Conservation (phyloP, 2,888 invertebrate species). For the Pecten maximus region DNA sequence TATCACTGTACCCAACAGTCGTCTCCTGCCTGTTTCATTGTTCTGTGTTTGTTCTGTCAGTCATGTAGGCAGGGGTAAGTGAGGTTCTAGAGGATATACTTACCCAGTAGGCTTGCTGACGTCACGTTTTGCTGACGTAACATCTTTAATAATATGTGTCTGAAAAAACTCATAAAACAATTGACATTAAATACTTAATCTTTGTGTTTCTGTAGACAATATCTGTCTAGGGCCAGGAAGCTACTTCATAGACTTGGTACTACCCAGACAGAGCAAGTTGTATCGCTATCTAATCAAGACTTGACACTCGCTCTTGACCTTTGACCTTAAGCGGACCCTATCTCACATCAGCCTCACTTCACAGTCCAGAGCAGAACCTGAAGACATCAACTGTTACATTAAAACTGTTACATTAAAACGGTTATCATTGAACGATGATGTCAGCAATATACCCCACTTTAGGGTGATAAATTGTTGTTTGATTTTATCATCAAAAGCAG, state of each 20-base stretch:
- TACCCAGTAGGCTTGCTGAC: background rate
- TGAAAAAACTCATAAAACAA: constrained; percentile 10
- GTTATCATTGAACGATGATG: constrained; percentile 23
- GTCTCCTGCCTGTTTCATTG: background rate
- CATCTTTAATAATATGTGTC: background rate
- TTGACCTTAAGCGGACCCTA: constrained; percentile 11
- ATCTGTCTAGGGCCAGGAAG: background rate
- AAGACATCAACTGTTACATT: background rate
- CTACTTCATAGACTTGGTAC: background rate
- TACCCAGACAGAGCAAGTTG: background rate
- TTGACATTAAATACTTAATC: background rate
- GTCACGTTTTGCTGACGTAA: background rate
- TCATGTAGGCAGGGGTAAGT: background rate
- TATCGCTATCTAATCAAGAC: background rate
- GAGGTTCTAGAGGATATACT: background rate
- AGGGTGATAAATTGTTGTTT: background rate
- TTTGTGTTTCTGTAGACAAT: background rate
- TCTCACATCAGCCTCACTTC: background rate
- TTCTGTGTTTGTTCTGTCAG: background rate
- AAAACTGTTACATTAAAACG: constrained; percentile 11
- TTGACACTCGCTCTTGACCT: constrained; percentile 16
- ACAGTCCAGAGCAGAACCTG: background rate
- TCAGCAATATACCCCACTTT: background rate
- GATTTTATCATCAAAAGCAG: constrained; percentile 25
- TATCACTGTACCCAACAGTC: background rate